Evolutionary conservation across 2,888 invertebrate species (phyloP).

Genomic region (Zygothrica quintamaculata): DNA sequence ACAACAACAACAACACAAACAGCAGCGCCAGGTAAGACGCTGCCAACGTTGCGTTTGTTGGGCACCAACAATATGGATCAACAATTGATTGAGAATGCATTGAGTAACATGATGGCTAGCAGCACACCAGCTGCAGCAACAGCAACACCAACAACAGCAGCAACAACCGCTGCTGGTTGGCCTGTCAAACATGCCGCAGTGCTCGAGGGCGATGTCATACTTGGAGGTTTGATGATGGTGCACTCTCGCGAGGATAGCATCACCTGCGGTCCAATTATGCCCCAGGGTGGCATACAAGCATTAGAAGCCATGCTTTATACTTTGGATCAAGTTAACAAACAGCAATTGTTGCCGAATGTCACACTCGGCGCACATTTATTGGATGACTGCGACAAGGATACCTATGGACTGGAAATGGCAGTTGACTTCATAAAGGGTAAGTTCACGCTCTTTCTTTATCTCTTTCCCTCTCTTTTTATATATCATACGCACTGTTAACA

Average conservation of each 20-base stretch:
- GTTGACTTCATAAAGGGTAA: conserved; percentile 98
- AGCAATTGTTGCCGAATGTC: conserved; percentile 90
- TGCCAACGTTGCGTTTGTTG: conserved; percentile 84
- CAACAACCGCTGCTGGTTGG: conserved; percentile 85
- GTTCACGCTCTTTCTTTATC: too few relatives aligned
- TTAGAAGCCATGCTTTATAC: conserved; percentile 97
- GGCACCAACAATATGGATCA: conserved; percentile 76
- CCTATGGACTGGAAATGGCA: conserved; percentile 97
- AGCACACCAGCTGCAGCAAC: conserved; percentile 13
- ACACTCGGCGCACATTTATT: conserved; percentile 94
- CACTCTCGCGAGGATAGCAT: conserved; percentile 95
- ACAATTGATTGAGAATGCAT: background rate
- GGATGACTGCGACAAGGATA: conserved; percentile 98
- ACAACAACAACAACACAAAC: conserved; percentile 4
- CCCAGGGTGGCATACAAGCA: conserved; percentile 95
- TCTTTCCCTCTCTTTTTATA: too few relatives aligned
- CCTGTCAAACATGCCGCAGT: conserved; percentile 94
- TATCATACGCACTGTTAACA: too few relatives aligned
- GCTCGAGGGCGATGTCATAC: conserved; percentile 93
- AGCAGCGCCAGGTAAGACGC: conserved; percentile 24
- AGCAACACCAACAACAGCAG: conserved; percentile 8
- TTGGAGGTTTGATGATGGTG: conserved; percentile 98
- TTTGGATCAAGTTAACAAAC: conserved; percentile 91
- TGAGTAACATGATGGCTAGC: conserved; percentile 6
- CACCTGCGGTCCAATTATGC: conserved; percentile 97